Evolutionary conservation across 1,140 invertebrate genomes (phyloP), one percentile per base, ranked within the genome.

Genomic region (Drosophila neocordata): DNA sequence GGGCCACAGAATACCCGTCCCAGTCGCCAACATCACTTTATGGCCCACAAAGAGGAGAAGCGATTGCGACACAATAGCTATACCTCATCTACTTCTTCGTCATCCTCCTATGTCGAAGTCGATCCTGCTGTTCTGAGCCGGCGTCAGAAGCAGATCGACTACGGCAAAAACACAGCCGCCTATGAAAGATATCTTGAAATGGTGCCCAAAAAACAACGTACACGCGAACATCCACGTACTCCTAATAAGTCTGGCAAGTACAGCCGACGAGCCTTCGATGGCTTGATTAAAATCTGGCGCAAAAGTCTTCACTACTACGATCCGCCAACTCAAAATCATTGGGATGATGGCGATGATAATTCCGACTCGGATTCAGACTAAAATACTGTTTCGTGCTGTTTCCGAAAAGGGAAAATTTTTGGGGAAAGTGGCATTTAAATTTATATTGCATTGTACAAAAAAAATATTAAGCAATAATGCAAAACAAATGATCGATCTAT

Each of bases 111-210:
- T 73, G 91, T 94, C 73, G 97, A 98, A 92, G 95, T 93, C 34
- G 96, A 98, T 93, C 93, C 94, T 12, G 92, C 71, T 15, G 92
- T 96, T 8, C 90, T 99, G 65, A 91, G 93, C 34, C 94, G 97
- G 67, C 93, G 97, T 62, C 96, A 98, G 88, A 98, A 98, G 92
- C 96, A 98, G 92, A 97, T 99, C 90, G 97, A 98, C 91, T 98
- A 97, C 93, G 98, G 98, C 18, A 98, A 98, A 93, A 98, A 98
- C 89, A 98, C 97, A 9, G 92, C 95, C 68, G 97, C 96, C 38
- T 99, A 99, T 92, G 94, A 96, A 59, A 95, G 94, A 91, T 99
- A 98, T 77, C 88, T 93, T 1, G 92, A 94, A 80, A 72, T 93
- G 69, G 93, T 98, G 41, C 96, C 96, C 0, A 71, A 12, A 57